Evolutionary conservation across 1,140 invertebrate genomes (phyloP), one percentile per base, ranked within the genome.

Genomic region (Aricia agestis): DNA sequence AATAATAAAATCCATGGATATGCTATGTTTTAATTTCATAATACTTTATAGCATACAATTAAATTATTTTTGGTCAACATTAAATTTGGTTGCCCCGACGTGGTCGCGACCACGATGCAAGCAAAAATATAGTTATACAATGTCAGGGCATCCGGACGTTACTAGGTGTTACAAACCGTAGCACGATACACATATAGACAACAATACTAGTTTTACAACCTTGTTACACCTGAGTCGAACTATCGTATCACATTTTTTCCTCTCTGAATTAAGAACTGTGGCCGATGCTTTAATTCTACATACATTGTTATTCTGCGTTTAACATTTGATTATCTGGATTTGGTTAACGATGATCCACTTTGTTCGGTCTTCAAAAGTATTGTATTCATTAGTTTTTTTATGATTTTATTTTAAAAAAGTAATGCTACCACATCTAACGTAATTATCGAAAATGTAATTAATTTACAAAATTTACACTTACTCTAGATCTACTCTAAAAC

Each of bases 131-230:
- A 67, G 63, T 68, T 71, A 67, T 63, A 45, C 69, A 70, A 69
- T 41, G 36, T 69, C 74, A 71, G 72, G 74, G 74, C 69, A 42
- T 52, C 72, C 69, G 71, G 67, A 73, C 25, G 57, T 68, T 67
- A 68, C 69, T 67, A 69, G 67, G 69, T 69, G 52, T 69, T 65
- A 69, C 32, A 70, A 74, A 67, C 61, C 41, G 68, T 72, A 59
- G 61, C 69, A 74, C 68, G 69, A 77, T 77, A 78, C 73, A 74
- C 75, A 78, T 74, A 78, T 75, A 73, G 72, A 82, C 78, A 82
- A 78, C 75, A 80, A 77, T 71, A 77, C 70, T 75, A 77, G 52
- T 67, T 41, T 74, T 80, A 82, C 82, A 83, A 83, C 82, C 80
- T 76, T 81, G 70, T 71, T 77, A 75, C 67, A 82, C 78, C 78